These are phyloP conservation scores for Drosophila athabasca DNA, from an alignment of 1,140 invertebrate genomes.

Conservation along the genomic window DNA sequence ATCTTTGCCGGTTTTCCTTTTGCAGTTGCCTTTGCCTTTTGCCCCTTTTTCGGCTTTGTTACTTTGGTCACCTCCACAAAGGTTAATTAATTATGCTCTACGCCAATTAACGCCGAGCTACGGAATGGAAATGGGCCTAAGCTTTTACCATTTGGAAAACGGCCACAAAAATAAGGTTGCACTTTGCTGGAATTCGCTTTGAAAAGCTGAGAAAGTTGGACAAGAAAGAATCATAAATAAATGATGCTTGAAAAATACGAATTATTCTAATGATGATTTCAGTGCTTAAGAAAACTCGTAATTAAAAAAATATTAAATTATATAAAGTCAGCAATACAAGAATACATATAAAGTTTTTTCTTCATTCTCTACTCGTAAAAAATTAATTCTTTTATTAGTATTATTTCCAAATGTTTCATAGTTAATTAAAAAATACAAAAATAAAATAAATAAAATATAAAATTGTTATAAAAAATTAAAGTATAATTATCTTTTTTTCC, in stretches of 20 bases:
- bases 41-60: constrained; percentile 29
- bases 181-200: neutral
- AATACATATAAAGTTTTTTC: too few relatives aligned
- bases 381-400: too few relatives aligned
- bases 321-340: too few relatives aligned
- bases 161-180: constrained; percentile 9
- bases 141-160: constrained; percentile 29
- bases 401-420: too few relatives aligned
- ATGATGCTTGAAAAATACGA: neutral
- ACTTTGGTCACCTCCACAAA: constrained; percentile 56
- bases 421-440: too few relatives aligned
- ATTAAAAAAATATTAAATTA: neutral
- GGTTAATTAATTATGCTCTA: constrained; percentile 71
- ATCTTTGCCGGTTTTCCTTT: constrained; percentile 21
- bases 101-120: constrained; percentile 46
- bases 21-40: constrained; percentile 11
- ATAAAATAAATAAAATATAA: too few relatives aligned
- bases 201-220: constrained; percentile 6
- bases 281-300: too few relatives aligned
- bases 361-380: too few relatives aligned
- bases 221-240: constrained; percentile 14
- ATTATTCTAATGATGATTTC: too few relatives aligned
- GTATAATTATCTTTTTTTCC: too few relatives aligned
- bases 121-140: constrained; percentile 42
- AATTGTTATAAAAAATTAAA: too few relatives aligned